These are phyloP conservation scores for Margarornis squamiger DNA, from an alignment of 2,797 vertebrate genomes.

Conservation along the genomic window DNA sequence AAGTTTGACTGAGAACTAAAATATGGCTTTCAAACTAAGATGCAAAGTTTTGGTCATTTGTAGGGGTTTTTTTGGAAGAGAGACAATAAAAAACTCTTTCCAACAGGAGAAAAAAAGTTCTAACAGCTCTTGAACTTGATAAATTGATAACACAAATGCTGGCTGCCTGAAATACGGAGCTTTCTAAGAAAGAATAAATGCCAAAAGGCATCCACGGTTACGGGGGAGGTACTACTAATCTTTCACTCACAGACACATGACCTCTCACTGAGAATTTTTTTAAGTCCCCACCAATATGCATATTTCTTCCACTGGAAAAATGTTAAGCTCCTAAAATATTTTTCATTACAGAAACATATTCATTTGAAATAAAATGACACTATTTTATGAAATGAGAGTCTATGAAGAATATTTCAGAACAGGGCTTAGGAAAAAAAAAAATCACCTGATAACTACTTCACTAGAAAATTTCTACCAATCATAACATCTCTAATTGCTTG, in stretches of 20 bases:
- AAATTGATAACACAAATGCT: background rate
- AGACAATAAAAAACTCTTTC: background rate
- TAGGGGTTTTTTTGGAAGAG: rapidly evolving
- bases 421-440: background rate
- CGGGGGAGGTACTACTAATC: background rate
- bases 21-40: background rate
- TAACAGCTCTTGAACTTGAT: background rate
- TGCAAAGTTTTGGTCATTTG: background rate
- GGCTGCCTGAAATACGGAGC: background rate
- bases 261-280: background rate
- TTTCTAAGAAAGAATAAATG: background rate
- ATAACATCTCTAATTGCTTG: background rate
- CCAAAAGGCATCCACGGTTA: background rate
- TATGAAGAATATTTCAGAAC: background rate
- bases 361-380: background rate
- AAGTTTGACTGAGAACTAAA: background rate
- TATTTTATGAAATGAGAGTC: background rate
- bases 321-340: background rate
- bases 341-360: background rate
- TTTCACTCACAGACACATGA: background rate
- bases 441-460: background rate
- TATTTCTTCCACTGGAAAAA: background rate
- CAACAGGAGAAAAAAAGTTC: background rate
- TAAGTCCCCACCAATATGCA: background rate
- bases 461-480: background rate